A percentile compares a stretch with the other conserved stretches of the same genome.
Conservation (phyloP, 2,113 vertebrate genomes). For the Protobothrops mucrosquamatus region DNA sequence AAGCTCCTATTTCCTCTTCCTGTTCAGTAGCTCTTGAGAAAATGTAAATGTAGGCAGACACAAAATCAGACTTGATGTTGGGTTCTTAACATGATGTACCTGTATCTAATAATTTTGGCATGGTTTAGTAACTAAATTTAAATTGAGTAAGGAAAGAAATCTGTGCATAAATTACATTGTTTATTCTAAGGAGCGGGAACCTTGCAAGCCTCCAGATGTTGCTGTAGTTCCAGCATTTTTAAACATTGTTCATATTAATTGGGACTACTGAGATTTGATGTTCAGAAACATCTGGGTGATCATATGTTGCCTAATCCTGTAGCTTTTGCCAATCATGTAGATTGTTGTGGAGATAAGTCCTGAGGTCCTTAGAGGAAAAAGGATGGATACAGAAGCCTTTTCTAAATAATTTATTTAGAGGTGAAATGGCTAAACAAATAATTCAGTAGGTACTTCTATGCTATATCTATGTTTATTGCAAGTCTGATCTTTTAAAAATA, state of each 20-base stretch:
- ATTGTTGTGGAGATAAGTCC: neutral
- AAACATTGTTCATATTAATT: neutral
- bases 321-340: neutral
- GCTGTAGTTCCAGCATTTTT: neutral
- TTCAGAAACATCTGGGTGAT: neutral
- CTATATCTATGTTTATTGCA: neutral
- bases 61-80: neutral
- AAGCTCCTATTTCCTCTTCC: neutral
- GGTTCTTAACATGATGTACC: neutral
- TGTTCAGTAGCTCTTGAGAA: neutral
- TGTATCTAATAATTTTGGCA: neutral
- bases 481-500: neutral
- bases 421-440: neutral
- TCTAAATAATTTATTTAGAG: neutral
- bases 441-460: neutral
- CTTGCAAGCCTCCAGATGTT: neutral
- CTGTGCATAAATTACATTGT: neutral
- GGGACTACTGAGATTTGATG: neutral
- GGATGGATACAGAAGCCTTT: neutral
- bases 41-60: neutral
- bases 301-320: neutral
- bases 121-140: neutral
- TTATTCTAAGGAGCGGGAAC: neutral
- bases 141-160: neutral
- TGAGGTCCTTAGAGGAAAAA: neutral